Evolutionary conservation across 1,140 invertebrate genomes (phyloP), one percentile per base, ranked within the genome.

Genomic region (Carposina sasakii): DNA sequence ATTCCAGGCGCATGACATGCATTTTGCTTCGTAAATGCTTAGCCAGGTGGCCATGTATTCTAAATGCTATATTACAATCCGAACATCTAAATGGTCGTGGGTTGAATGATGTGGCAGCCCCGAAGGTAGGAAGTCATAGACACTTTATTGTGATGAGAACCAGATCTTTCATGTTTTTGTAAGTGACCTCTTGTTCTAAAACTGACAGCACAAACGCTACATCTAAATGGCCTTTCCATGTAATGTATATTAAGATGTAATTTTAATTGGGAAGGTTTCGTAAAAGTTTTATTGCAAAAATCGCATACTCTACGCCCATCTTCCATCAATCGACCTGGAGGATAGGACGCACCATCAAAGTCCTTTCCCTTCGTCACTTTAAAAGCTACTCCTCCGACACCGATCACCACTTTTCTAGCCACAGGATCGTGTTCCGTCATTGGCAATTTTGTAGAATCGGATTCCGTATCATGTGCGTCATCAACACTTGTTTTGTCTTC

Each of bases 181-280:
- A 98, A 87, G 76, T 97, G 95, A 3, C 95, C 95, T 81, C 95
- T 94, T 1, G 94, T 97, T 49, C 95, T 87, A 71, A 98, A 97
- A 52, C 93, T 95, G 20, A 96, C 93, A 19, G 92, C 93, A 77
- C 96, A 98, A 5, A 93, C 90, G 60, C 97, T 94, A 76, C 96
- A 98, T 49, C 94, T 89, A 67, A 94, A 98, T 44, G 95, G 95
- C 37, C 95, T 88, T 72, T 98, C 96, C 84, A 98, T 93, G 66
- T 96, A 97, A 81, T 99, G 97, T 65, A 97, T 97, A 78, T 98
- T 98, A 71, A 97, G 93, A 84, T 99, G 97, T 39, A 98, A 86
- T 45, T 91, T 89, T 53, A 98, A 84, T 75, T 98, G 96, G 64
- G 94, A 93, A 37, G 94, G 92, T 83, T 96, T 95, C 42, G 90